Conservation (phyloP, 2,888 invertebrate species). For the Drosophila robusta region DNA sequence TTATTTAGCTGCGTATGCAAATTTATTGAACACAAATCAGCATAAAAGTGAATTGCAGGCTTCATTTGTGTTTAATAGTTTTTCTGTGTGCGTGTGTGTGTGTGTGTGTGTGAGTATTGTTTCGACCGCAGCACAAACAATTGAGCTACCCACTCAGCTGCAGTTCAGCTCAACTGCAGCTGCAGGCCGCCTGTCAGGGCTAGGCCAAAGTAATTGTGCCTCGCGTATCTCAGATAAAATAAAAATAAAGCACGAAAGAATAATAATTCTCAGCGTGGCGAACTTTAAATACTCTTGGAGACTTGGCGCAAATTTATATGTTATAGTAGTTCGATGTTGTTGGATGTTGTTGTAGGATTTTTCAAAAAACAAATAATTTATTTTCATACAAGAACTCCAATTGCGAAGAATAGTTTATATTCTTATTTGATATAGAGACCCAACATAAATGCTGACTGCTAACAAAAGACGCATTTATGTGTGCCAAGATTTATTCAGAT, state of each 20-base stretch:
- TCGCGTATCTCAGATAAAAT: constrained; percentile 40
- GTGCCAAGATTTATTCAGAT: no score
- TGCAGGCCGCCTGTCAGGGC: constrained; percentile 68
- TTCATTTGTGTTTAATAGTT: constrained; percentile 39
- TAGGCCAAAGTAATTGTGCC: constrained; percentile 70
- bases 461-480: no score
- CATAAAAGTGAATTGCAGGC: constrained; percentile 72
- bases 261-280: background rate
- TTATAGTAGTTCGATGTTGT: no score
- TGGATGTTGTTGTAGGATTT: no score
- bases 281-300: background rate
- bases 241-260: constrained; percentile 11
- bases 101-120: constrained; percentile 28
- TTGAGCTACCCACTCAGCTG: constrained; percentile 57
- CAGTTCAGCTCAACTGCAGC: constrained; percentile 39
- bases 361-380: no score
- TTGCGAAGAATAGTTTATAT: no score
- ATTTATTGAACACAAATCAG: constrained; percentile 54
- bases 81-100: constrained; percentile 4
- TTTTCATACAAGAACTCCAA: no score
- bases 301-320: no score
- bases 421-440: no score
- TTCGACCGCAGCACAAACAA: constrained; percentile 49
- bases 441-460: background rate
- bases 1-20: constrained; percentile 37